Evolutionary conservation across 1,140 invertebrate genomes (phyloP), one percentile per base, ranked within the genome.

Genomic region (Thalassaphorura encarpata): DNA sequence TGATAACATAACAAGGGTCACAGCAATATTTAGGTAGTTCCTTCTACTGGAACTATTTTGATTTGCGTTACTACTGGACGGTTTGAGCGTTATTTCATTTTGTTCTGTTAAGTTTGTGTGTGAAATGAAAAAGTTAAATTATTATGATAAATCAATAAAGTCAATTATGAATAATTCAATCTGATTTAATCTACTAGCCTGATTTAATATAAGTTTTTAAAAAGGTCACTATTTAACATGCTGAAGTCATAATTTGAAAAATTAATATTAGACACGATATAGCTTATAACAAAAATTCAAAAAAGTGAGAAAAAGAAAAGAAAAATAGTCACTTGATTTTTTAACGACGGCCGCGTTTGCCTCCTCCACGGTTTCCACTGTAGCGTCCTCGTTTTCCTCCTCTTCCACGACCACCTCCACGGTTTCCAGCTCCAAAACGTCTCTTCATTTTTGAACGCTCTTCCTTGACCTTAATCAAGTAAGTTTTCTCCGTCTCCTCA

Each of bases 401-500:
- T 28, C 39, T 49, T 27, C 56, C 52, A 39, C 49, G 23, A 45
- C 53, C 52, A 41, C 58, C 59, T 51, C 58, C 41, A 23, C 62
- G 33, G 26, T 57, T 53, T 3, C 49, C 43, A n/a, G 39, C 27
- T 18, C 16, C 3, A 15, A n/a, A 19, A n/a, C 24, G 24, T 8
- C 27, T 13, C 39, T 41, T 58, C 61, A 57, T 21, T n/a, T 47
- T 43, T 31, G 43, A 18, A 19, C 56, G 4, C 29, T 55, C 27
- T 15, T 23, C 26, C 4, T 43, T 28, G 15, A 53, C 57, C 42
- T 51, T 47, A 8, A 46, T 23, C 27, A 49, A 31, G 26, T 48
- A 62, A 57, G 53, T 69, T 67, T 67, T 56, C 62, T 52, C 50
- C 11, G 45, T 51, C 16, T 58, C 56, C 16, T 21, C 49, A 8